Percentiles rank a stretch among this genome's conserved stretches.
Conservation (phyloP, 1,140 invertebrate species). For the Hylaeus anthracinus region DNA sequence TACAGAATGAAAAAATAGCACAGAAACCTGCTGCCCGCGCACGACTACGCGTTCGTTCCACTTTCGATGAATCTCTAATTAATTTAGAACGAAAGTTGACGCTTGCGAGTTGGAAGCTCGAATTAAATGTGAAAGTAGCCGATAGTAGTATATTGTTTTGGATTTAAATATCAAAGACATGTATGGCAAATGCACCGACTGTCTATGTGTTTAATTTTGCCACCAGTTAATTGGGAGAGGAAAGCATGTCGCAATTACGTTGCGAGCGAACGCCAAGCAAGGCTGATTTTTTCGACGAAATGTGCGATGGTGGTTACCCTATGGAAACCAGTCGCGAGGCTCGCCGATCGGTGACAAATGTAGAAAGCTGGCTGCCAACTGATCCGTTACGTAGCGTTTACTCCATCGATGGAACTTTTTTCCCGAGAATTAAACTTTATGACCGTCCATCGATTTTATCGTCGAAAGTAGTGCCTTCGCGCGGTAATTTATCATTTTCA, state of each 20-base stretch:
- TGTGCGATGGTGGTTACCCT: neutral
- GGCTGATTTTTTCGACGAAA: neutral
- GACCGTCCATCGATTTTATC: neutral
- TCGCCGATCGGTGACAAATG: neutral
- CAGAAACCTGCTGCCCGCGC: neutral
- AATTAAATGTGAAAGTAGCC: too few relatives aligned
- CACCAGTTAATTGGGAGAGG: neutral
- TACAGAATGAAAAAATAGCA: neutral
- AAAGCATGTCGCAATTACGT: neutral
- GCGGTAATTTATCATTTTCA: neutral
- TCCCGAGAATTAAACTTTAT: neutral
- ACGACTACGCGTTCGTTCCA: neutral
- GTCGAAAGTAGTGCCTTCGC: neutral
- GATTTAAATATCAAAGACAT: neutral
- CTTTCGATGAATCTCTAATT: conserved; percentile 30
- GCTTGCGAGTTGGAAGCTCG: too few relatives aligned
- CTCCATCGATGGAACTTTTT: neutral
- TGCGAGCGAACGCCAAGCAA: too few relatives aligned
- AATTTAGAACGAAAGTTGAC: neutral
- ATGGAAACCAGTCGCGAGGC: neutral
- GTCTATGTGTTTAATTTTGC: too few relatives aligned
- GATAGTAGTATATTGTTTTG: too few relatives aligned
- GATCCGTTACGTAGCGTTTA: conserved; percentile 33
- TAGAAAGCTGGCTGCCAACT: conserved; percentile 30
- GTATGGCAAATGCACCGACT: too few relatives aligned